These are phyloP conservation scores for Halcyon smyrnensis DNA, from an alignment of 2,797 vertebrate species.

Conservation along the genomic window DNA sequence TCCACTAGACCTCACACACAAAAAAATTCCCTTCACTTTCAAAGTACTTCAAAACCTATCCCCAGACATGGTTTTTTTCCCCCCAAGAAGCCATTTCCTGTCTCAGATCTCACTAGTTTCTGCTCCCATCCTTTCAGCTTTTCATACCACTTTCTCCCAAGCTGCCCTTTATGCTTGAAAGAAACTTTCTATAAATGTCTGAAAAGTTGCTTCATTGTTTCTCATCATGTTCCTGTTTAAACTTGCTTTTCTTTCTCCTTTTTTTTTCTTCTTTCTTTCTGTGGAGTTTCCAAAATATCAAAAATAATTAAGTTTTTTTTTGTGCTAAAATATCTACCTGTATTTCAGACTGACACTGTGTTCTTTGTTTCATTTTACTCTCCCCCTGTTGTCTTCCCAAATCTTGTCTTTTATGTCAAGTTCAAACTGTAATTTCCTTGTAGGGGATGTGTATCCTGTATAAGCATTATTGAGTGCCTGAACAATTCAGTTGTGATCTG, in stretches of 20 bases:
- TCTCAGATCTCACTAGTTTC: background rate
- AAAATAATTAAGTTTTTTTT: background rate
- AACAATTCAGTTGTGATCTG: background rate
- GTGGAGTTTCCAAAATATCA: background rate
- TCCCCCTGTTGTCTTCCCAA: background rate
- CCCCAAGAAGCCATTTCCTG: background rate
- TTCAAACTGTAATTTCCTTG: background rate
- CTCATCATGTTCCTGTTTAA: background rate
- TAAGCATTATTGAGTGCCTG: background rate
- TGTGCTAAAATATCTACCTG: background rate
- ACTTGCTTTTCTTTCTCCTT: background rate
- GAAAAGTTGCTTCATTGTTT: background rate
- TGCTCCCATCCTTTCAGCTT: conserved; percentile 4
- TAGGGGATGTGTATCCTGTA: background rate
- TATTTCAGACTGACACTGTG: background rate
- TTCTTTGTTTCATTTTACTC: background rate
- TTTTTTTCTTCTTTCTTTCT: background rate
- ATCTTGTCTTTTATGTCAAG: background rate
- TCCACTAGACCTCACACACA: background rate
- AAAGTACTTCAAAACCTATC: conserved; percentile 13
- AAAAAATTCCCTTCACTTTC: background rate
- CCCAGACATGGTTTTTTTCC: background rate
- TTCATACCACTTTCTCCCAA: background rate
- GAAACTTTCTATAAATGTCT: background rate
- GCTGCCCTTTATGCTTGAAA: background rate